Percentiles rank a stretch among this genome's conserved stretches.
These are phyloP conservation scores for Poeciliopsis occidentalis DNA, from an alignment of 2,113 vertebrate species.

Conservation along the genomic window DNA sequence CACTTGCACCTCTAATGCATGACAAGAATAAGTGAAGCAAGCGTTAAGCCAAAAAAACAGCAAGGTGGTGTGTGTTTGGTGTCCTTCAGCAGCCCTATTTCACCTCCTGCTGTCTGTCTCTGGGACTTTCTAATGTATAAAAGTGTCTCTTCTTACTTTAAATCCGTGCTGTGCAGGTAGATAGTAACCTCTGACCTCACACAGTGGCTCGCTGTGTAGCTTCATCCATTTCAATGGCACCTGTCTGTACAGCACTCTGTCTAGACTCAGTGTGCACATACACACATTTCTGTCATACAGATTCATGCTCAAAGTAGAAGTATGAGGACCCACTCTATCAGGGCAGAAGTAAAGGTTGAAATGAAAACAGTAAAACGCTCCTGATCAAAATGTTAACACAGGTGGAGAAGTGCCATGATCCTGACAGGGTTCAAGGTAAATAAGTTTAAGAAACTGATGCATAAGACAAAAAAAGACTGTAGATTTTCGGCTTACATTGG, in stretches of 20 bases:
- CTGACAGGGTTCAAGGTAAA: no score
- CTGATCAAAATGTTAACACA: neutral
- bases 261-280: slow-evolving; percentile 12
- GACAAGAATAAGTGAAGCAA: no score
- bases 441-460: no score
- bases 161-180: slow-evolving; percentile 33
- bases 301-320: slow-evolving; percentile 21
- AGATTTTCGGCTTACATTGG: neutral
- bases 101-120: slow-evolving; percentile 36
- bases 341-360: neutral
- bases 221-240: slow-evolving; percentile 63
- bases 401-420: no score
- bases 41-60: slow-evolving; percentile 22
- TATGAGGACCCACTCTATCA: neutral
- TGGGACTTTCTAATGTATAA: slow-evolving; percentile 36
- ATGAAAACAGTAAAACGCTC: neutral
- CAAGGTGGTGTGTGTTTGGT: slow-evolving; percentile 21
- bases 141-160: slow-evolving; percentile 46
- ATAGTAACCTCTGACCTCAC: slow-evolving; percentile 55
- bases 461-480: neutral
- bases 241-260: slow-evolving; percentile 24
- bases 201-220: slow-evolving; percentile 28
- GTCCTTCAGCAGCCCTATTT: slow-evolving; percentile 45
- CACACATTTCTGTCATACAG: slow-evolving; percentile 18
- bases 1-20: no score